Evolutionary conservation across 2,113 vertebrate genomes (phyloP).

Genomic region (Vireo altiloquus): DNA sequence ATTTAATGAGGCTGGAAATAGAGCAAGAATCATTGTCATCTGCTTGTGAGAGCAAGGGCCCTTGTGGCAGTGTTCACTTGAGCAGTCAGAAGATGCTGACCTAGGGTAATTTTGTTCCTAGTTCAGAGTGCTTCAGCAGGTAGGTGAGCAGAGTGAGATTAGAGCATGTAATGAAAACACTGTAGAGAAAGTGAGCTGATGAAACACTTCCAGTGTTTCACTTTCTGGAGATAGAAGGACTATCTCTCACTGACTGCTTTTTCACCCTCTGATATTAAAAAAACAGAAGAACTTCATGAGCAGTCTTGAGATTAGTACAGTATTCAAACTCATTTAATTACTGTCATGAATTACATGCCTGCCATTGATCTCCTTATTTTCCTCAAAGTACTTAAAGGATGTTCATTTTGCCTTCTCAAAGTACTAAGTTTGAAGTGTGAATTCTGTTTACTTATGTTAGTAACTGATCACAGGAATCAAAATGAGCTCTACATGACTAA

Average conservation of each 20-base stretch:
- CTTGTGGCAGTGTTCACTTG: not conserved
- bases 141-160: not conserved
- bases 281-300: not conserved
- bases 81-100: not conserved
- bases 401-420: conserved; percentile 57
- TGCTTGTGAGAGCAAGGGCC: not conserved
- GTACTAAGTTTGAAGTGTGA: conserved; percentile 27
- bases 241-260: not conserved
- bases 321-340: conserved; percentile 58
- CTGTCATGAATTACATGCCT: conserved; percentile 29
- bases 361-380: conserved; percentile 40
- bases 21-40: not conserved
- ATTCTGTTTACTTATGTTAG: conserved; percentile 57
- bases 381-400: conserved; percentile 33
- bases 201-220: not conserved
- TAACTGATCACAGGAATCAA: conserved; percentile 34
- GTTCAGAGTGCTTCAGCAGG: not conserved
- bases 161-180: not conserved
- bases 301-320: conserved; percentile 2
- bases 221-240: not conserved
- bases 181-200: not conserved
- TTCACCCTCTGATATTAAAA: not conserved
- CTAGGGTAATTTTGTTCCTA: not conserved
- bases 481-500: conserved; percentile 44
- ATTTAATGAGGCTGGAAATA: not conserved